Conservation (phyloP, 2,888 invertebrate genomes). For the Eupeodes luniger region DNA sequence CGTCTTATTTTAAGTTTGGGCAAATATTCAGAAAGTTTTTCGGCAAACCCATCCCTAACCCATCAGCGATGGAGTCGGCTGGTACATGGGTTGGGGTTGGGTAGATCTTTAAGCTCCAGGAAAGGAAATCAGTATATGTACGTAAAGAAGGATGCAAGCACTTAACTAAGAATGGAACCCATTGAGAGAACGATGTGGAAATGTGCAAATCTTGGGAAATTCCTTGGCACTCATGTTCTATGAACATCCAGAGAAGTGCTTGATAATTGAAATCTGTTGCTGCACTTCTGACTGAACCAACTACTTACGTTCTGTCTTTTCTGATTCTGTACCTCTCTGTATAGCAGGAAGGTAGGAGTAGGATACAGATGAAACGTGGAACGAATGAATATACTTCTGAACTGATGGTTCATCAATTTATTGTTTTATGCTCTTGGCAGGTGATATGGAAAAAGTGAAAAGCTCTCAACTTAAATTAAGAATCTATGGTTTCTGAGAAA, state of each 20-base stretch:
- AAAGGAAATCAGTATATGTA: neutral
- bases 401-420: slow-evolving; percentile 57
- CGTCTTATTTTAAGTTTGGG: slow-evolving; percentile 33
- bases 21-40: slow-evolving; percentile 48
- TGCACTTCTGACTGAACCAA: slow-evolving; percentile 38
- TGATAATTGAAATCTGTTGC: slow-evolving; percentile 67
- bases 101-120: neutral
- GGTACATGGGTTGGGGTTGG: neutral
- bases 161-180: slow-evolving; percentile 56
- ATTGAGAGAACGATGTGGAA: slow-evolving; percentile 49
- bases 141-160: slow-evolving; percentile 31
- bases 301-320: neutral
- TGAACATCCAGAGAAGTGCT: slow-evolving; percentile 39
- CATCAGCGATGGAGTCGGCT: too few species aligned
- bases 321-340: neutral
- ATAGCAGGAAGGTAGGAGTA: neutral
- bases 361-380: neutral
- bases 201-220: slow-evolving; percentile 51
- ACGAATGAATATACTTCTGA: neutral
- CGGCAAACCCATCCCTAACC: neutral
- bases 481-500: neutral
- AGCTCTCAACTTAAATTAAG: slow-evolving; percentile 24
- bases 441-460: slow-evolving; percentile 21
- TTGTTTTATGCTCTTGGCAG: slow-evolving; percentile 22
- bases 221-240: slow-evolving; percentile 52